Conservation (phyloP, 2,113 vertebrate genomes). For the Mesocricetus auratus region DNA sequence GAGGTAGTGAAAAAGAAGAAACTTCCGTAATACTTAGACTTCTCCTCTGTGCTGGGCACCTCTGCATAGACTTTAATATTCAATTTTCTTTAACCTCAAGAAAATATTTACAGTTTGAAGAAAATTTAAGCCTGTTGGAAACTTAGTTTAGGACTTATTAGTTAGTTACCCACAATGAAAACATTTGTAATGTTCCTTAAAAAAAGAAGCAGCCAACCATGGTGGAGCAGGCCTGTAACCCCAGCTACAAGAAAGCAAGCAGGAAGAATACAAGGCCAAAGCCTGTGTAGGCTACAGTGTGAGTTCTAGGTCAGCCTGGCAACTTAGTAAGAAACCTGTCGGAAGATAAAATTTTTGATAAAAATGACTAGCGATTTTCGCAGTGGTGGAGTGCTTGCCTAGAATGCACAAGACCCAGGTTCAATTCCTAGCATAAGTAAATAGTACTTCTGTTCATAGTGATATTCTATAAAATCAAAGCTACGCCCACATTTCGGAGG, state of each 20-base stretch:
- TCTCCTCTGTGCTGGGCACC: background rate
- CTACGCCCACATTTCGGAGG: background rate
- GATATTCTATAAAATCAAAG: background rate
- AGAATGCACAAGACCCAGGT: background rate
- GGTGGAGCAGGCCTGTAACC: background rate
- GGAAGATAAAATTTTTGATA: background rate
- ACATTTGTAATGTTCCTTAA: background rate
- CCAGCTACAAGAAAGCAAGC: background rate
- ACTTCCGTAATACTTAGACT: background rate
- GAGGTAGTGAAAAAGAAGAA: background rate
- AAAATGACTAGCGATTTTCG: background rate
- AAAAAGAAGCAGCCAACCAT: background rate
- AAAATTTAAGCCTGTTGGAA: slow-evolving; percentile 7
- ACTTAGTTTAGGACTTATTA: slow-evolving; percentile 4
- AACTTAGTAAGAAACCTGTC: background rate
- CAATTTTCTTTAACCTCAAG: background rate
- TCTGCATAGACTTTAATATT: background rate
- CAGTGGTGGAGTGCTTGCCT: background rate
- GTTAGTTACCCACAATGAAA: background rate
- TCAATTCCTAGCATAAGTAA: background rate
- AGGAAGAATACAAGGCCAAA: background rate
- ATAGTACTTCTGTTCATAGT: slow-evolving; percentile 4
- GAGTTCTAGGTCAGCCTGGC: background rate
- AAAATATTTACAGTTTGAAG: background rate
- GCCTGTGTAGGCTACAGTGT: background rate